Base-by-base conservation (phyloP, 2,888 invertebrate species). In the Diloba caeruleocephala region DNA sequence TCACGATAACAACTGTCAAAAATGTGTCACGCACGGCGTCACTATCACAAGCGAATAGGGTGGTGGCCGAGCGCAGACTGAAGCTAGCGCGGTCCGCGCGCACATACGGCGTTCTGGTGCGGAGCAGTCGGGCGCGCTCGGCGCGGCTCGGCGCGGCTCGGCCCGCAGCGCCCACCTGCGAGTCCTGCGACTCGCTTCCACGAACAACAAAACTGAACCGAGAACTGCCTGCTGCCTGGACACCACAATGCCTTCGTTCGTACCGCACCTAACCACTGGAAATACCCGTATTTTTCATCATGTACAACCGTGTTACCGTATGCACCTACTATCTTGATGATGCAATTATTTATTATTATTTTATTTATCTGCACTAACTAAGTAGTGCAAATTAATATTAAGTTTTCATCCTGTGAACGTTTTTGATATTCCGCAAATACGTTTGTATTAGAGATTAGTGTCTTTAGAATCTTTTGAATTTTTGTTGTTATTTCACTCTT, bases 1-100 rank as follows among this genome's bases (percentile, higher is more conserved):
- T 85, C 90, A 93, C 93, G 93, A 91, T 88, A 91, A 90, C 92
- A 92, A 90, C 93, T 92, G 92, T 92, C 92, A 92, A 88, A 87
- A 84, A 71, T 85, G 89, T 89, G 88, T 88, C 85, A 84, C n/a
- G 86, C 82, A 82, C 84, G 81, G 82, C 88, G 90, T 87, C 87
- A 89, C 90, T 78, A 77, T 75, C 86, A 86, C 90, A 68, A 75
- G 78, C 85, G 74, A 57, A 63, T 84, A 76, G 84, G 76, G 76
- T 81, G 88, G 89, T 77, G 87, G 91, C 89, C 90, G 88, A 87
- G 84, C 89, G 89, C 86, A 85, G 90, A 93, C 93, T 93, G 89
- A 81, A 61, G 85, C 80, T 41, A 25, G 78, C 74, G 50, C 59
- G 65, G 63, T 54, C 54, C 53, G 64, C 76, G 60, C 66, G 25